Evolutionary conservation across 2,797 vertebrate genomes (phyloP).

Genomic region (Hemitrygon akajei): DNA sequence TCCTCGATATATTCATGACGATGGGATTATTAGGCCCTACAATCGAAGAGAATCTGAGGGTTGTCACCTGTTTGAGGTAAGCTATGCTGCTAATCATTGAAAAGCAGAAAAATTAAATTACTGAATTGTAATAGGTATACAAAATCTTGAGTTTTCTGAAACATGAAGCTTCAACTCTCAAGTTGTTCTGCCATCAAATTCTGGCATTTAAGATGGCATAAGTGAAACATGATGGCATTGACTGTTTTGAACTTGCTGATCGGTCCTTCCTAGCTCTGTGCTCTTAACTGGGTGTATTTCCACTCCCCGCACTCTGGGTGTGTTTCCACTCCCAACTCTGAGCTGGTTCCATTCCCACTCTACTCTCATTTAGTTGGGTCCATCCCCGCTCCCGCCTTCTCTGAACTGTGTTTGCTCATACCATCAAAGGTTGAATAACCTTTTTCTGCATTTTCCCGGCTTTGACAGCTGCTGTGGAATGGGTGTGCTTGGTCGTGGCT

Average conservation of each 20-base stretch:
- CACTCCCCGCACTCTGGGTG: background rate
- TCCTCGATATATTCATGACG: constrained; percentile 79
- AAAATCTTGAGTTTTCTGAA: background rate
- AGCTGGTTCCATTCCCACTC: background rate
- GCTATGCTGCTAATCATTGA: background rate
- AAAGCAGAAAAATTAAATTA: background rate
- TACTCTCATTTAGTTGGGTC: too few species aligned
- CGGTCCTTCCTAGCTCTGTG: too few species aligned
- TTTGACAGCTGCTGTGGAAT: background rate
- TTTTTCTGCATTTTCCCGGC: background rate
- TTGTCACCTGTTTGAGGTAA: constrained; percentile 86
- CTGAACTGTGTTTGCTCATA: background rate
- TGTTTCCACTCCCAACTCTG: background rate
- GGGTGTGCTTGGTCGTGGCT: background rate
- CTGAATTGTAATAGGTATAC: background rate
- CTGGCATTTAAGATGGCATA: background rate
- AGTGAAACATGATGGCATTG: background rate
- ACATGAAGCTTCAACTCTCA: background rate
- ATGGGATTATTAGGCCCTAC: constrained; percentile 86
- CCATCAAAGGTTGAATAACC: background rate
- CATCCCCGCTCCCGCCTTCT: too few species aligned
- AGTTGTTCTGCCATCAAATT: background rate
- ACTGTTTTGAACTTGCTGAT: background rate
- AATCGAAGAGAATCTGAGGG: constrained; percentile 75
- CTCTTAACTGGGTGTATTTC: too few species aligned